A percentile compares a stretch with the other conserved stretches of the same genome.
Conservation (phyloP, 2,113 vertebrate species). For the Sander vitreus region DNA sequence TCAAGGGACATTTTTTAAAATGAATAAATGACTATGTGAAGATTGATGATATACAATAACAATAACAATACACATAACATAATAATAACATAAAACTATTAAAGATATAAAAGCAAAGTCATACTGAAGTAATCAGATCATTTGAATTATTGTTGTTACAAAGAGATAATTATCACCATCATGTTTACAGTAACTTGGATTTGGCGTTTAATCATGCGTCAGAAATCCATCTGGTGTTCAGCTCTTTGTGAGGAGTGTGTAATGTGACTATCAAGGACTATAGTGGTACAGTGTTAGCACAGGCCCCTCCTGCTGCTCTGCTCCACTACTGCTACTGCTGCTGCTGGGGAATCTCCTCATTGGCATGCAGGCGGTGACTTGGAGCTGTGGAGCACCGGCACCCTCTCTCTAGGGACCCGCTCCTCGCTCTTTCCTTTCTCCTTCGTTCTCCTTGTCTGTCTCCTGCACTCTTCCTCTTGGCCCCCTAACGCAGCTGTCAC, state of each 20-base stretch:
- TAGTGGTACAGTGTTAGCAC: constrained; percentile 63
- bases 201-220: constrained; percentile 6
- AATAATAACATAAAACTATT: neutral
- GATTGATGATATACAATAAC: no score
- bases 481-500: constrained; percentile 75
- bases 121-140: neutral
- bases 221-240: constrained; percentile 31
- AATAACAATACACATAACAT: no score
- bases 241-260: constrained; percentile 53
- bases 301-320: constrained; percentile 68
- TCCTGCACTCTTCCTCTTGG: constrained; percentile 45
- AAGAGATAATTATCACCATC: constrained; percentile 8
- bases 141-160: neutral
- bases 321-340: constrained; percentile 43
- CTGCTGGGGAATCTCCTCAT: constrained; percentile 85
- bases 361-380: constrained; percentile 81
- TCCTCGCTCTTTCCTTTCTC: constrained; percentile 66
- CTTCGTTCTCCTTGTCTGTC: constrained; percentile 75
- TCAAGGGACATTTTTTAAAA: neutral
- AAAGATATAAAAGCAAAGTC: neutral
- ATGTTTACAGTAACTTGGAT: constrained; percentile 34
- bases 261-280: constrained; percentile 63
- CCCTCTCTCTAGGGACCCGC: constrained; percentile 79
- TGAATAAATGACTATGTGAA: neutral
- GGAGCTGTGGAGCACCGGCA: constrained; percentile 75